These are phyloP conservation scores for Tympanuchus pallidicinctus DNA, from an alignment of 2,113 vertebrate species.

Conservation along the genomic window DNA sequence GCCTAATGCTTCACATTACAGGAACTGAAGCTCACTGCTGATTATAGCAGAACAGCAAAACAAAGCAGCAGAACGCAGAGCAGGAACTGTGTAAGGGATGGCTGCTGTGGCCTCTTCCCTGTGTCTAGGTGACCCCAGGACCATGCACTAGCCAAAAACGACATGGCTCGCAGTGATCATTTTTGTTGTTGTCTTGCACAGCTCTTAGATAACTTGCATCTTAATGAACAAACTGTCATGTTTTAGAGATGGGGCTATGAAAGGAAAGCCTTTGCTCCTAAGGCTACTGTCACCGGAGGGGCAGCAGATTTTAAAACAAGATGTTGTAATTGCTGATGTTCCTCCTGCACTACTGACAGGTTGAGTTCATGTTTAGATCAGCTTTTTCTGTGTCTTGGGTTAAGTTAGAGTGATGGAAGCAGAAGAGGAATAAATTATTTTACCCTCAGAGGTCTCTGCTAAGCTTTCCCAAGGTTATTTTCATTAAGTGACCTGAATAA, in stretches of 20 bases:
- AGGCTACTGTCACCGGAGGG: background rate
- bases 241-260: background rate
- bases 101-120: background rate
- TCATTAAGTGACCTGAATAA: constrained; percentile 54
- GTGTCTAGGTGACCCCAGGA: background rate
- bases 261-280: background rate
- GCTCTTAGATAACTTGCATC: background rate
- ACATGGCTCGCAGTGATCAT: background rate
- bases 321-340: background rate
- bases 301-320: background rate
- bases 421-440: constrained; percentile 19
- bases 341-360: background rate
- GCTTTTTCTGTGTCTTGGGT: constrained; percentile 25
- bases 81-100: background rate
- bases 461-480: constrained; percentile 66
- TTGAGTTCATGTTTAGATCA: background rate
- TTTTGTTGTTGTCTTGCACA: background rate
- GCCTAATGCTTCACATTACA: background rate
- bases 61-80: background rate
- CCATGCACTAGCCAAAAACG: rapidly evolving
- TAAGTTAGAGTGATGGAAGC: constrained; percentile 33
- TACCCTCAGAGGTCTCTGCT: constrained; percentile 5
- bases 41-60: background rate
- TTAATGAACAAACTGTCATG: background rate
- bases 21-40: background rate